Evolutionary conservation across 1,140 invertebrate genomes (phyloP), one percentile per base, ranked within the genome.

Genomic region (Musca vetustissima): DNA sequence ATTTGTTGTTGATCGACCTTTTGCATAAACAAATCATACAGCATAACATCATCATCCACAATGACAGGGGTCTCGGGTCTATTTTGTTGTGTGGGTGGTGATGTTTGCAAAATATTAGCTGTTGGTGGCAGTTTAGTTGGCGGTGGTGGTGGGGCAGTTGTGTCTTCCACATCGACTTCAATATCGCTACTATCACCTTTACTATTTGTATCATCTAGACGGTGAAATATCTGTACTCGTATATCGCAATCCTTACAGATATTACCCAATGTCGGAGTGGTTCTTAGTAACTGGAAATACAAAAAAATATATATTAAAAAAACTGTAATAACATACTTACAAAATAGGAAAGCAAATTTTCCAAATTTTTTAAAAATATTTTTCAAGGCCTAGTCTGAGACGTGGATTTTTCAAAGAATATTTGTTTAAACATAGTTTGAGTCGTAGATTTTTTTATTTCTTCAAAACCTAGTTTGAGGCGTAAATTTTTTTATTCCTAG

Each of bases 191-290:
- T 47, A 50, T 61, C 64, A 49, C 59, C 28, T 43, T 43, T 43
- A 11, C 13, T 43, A 50, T 65, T 24, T 15, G 6, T 15, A 36
- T 66, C 68, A 21, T 69, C 64, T 25, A 69, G 53, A 19, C 48
- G 64, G 15, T 70, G 64, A 22, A 70, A 70, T 43, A 67, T 67
- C 8, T 67, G 66, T 52, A 70, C 32, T 32, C 66, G 69, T 22
- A 52, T 66, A 32, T 70, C 69, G 57, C 69, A 70, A 21, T 61
- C 66, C 3, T 64, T 28, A n/a, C 69, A 70, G 61, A 70, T 70
- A 22, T 70, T 70, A 19, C 69, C 69, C 22, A 65, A 48, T 47
- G 68, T 69, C 9, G 50, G 61, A 15, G 68, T 65, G 15, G 67
- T 69, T 13, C 47, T 32, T 17, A 65, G 22, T 13, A 69, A 17